phyloP scores from a whole-genome alignment of 2,888 invertebrate genomes.

The Platypus cylindrus region DNA sequence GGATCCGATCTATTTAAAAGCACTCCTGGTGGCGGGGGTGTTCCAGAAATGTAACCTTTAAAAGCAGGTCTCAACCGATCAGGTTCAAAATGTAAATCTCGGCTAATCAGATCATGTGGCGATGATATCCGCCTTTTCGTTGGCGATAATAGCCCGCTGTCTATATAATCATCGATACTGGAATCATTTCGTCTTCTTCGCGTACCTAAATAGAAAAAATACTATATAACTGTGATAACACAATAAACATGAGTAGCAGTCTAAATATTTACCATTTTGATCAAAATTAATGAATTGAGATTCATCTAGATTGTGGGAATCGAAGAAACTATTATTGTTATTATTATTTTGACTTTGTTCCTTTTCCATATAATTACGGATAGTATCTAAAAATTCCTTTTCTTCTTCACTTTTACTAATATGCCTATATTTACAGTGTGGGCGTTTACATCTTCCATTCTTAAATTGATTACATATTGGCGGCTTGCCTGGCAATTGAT shows the following conservation, averaged over 20 bases:
- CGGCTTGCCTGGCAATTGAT: slow-evolving; percentile 33
- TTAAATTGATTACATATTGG: slow-evolving; percentile 40
- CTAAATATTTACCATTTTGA: not conserved
- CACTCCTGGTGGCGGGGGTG: slow-evolving; percentile 29
- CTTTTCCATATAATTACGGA: slow-evolving; percentile 25
- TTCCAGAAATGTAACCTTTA: slow-evolving; percentile 33
- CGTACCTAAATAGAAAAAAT: slow-evolving; percentile 12
- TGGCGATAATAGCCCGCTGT: slow-evolving; percentile 29
- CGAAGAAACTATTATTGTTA: no score
- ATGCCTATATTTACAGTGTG: slow-evolving; percentile 33
- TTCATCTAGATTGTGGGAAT: no score
- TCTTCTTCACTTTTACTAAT: slow-evolving; percentile 33
- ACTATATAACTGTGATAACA: not conserved
- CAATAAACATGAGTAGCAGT: not conserved
- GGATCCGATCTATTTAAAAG: slow-evolving; percentile 29
- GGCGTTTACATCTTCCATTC: slow-evolving; percentile 37
- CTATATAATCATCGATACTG: slow-evolving; percentile 28
- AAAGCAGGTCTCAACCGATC: slow-evolving; percentile 21
- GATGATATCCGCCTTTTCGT: slow-evolving; percentile 30
- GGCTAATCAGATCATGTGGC: slow-evolving; percentile 20
- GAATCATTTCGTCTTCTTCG: slow-evolving; percentile 23
- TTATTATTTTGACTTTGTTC: slow-evolving; percentile 16
- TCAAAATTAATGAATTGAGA: slow-evolving; percentile 14
- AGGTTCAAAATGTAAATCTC: slow-evolving; percentile 18
- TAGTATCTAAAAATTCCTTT: slow-evolving; percentile 30